Evolutionary conservation across 2,888 invertebrate species (phyloP).

Genomic region (Caenorhabditis macrosperma): DNA sequence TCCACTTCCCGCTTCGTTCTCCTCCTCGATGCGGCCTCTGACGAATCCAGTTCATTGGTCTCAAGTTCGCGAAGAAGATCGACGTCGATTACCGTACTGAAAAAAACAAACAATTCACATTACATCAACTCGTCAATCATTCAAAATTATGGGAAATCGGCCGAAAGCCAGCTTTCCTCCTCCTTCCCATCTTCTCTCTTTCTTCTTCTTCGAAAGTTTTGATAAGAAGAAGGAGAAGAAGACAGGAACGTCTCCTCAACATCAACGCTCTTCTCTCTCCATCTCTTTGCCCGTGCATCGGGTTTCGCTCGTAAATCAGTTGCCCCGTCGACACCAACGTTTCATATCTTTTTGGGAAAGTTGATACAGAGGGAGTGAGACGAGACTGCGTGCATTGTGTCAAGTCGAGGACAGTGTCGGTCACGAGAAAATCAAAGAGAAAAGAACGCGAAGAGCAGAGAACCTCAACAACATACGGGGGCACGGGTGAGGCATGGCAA

Average conservation of each 20-base stretch:
- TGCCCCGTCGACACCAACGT: slow-evolving; percentile 21
- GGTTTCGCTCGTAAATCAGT: slow-evolving; percentile 50
- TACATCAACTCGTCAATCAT: slow-evolving; percentile 44
- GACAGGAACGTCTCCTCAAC: too few relatives aligned
- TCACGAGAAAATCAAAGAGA: slow-evolving; percentile 1
- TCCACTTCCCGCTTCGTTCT: slow-evolving; percentile 59
- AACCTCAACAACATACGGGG: not conserved
- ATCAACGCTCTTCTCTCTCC: not conserved
- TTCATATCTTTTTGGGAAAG: slow-evolving; percentile 35
- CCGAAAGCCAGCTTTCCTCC: slow-evolving; percentile 28
- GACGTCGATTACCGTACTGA: slow-evolving; percentile 51
- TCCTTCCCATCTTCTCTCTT: slow-evolving; percentile 33
- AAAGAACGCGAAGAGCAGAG: not conserved
- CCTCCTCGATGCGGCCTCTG: not conserved
- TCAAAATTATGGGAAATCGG: slow-evolving; percentile 29
- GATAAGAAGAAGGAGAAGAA: too few relatives aligned
- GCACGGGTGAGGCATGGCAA: not conserved
- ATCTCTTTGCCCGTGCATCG: slow-evolving; percentile 1
- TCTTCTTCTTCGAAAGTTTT: not conserved
- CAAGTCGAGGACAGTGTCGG: not conserved
- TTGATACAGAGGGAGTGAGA: not conserved
- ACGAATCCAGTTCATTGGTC: slow-evolving; percentile 26
- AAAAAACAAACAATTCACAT: not conserved
- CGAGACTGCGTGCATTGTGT: slow-evolving; percentile 2
- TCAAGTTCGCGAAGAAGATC: slow-evolving; percentile 61